Percentiles rank a stretch among this genome's conserved stretches.
Evolutionary conservation across 2,113 vertebrate genomes (phyloP).

Genomic region (Malurus melanocephalus): DNA sequence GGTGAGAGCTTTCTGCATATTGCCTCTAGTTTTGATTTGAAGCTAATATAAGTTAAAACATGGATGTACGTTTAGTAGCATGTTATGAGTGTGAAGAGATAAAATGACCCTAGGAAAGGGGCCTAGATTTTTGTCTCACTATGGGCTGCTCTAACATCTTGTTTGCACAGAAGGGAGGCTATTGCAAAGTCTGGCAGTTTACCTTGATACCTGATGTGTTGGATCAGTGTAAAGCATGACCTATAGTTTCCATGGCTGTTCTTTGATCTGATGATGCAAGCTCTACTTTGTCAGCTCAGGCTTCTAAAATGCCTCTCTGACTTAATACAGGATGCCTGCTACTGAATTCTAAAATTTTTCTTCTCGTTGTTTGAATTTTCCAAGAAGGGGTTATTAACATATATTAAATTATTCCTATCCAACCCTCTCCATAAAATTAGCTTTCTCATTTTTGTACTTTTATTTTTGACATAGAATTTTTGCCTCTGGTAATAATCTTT

Average conservation of each 20-base stretch:
- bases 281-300: neutral
- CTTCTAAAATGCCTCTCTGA: neutral
- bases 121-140: neutral
- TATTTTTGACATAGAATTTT: neutral
- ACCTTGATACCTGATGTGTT: neutral
- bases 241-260: neutral
- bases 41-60: neutral
- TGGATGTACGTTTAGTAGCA: neutral
- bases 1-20: constrained; percentile 73
- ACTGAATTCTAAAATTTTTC: neutral
- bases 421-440: neutral
- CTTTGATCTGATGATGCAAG: neutral
- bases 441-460: neutral
- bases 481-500: neutral
- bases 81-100: neutral
- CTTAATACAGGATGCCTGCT: neutral
- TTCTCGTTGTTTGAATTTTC: neutral
- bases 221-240: neutral
- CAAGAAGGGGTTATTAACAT: too few relatives aligned
- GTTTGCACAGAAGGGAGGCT: neutral
- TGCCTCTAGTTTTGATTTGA: neutral
- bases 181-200: neutral
- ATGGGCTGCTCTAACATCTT: neutral
- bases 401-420: too few relatives aligned
- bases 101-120: neutral